Conservation (phyloP, 2,113 vertebrate species). For the Euleptes europaea region DNA sequence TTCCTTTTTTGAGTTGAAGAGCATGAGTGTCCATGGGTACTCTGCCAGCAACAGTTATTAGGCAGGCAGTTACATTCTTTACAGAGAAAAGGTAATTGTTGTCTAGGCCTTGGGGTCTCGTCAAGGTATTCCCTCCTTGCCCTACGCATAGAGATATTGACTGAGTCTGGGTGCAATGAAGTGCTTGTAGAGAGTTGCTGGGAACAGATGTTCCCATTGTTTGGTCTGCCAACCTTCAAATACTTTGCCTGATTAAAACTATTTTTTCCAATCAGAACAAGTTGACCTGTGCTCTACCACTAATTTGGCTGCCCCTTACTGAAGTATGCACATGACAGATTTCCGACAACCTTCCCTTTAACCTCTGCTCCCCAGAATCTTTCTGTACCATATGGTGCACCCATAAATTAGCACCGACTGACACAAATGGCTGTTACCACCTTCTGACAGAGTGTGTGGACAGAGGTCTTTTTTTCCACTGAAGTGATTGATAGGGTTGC, state of each 20-base stretch:
- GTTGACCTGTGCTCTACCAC: neutral
- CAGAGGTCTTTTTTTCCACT: neutral
- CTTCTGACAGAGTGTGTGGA: neutral
- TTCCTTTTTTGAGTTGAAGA: slow-evolving; percentile 6
- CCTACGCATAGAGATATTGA: neutral
- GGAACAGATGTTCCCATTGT: neutral
- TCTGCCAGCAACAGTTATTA: neutral
- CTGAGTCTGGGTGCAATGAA: neutral
- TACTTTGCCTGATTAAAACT: slow-evolving; percentile 7
- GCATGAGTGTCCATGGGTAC: neutral
- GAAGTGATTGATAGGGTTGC: no score
- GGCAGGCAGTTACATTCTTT: neutral
- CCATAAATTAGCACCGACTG: neutral
- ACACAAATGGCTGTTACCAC: neutral
- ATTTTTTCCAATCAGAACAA: neutral
- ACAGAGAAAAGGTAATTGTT: neutral
- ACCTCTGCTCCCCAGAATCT: neutral
- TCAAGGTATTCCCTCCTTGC: neutral
- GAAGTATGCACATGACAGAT: neutral
- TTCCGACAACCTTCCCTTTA: neutral
- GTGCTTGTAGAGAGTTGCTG: neutral
- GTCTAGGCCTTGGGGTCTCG: neutral
- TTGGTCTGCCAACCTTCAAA: neutral
- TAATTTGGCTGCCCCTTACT: neutral
- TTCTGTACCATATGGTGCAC: neutral